Base-by-base conservation (phyloP, 1,140 invertebrate species). In the Scaptomyza montana region DNA sequence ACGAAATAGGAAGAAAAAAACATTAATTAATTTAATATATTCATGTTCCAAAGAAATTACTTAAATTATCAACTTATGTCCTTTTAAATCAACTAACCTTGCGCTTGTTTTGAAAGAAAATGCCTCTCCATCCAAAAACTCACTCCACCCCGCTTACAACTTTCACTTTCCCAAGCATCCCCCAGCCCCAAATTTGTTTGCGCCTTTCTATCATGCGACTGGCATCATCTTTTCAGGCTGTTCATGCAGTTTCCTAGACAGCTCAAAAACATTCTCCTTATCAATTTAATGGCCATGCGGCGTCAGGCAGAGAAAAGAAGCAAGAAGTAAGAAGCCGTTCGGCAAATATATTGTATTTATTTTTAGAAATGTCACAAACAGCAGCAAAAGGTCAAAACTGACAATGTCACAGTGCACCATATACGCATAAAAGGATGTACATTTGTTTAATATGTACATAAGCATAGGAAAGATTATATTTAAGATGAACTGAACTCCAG, bases 261-360 rank as follows among this genome's bases (percentile, higher is more conserved):
- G 46, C n/a, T 16, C 33, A 57, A 55, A 67, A 68, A 60, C 73
- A 67, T 65, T 80, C 70, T 55, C 63, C 85, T 89, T 89, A 89
- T 89, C 85, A 89, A 89, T 89, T 89, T 89, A 89, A 89, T 89
- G 77, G 80, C 77, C 80, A 73, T 89, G 74, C 89, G 85, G 85
- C 85, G 85, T 74, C 85, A 66, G 50, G 53, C 57, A 55, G 21
- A 25, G 21, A 25, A 25, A 25, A 25, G 21, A 25, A 3, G 21
- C 2, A 25, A 21, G 21, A 21, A 21, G 3, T 21, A 25, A 25
- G 21, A 25, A 25, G 21, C 21, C 21, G 21, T 21, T 21, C 21
- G n/a, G 3, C 21, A 25, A 25, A 25, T 25, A 25, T 25, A 25
- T 25, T 25, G 21, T 25, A 25, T 57, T 68, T 36, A 9, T 36